Evolutionary conservation across 1,140 invertebrate genomes (phyloP).

Genomic region (Drosophila ambigua): DNA sequence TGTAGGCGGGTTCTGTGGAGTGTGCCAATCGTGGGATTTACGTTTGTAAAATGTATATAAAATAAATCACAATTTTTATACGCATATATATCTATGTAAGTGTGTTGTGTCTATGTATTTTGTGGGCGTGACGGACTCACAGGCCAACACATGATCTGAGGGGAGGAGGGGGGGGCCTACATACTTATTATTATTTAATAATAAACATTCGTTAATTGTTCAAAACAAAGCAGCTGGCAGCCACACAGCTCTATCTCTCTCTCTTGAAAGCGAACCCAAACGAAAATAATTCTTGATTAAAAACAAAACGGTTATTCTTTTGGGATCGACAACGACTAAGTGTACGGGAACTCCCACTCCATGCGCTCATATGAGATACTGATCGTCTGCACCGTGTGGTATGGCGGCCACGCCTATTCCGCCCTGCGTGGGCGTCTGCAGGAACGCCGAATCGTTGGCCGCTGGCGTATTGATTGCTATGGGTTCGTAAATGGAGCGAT

Average conservation of each 20-base stretch:
- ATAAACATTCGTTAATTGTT: conserved; percentile 77
- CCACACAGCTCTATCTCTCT: conserved; percentile 35
- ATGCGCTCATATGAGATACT: conserved; percentile 70
- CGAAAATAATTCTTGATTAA: conserved; percentile 16
- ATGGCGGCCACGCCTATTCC: conserved; percentile 78
- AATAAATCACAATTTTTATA: conserved; percentile 80
- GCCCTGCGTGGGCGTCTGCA: conserved; percentile 72
- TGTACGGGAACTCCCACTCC: too few species aligned
- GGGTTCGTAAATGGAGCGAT: conserved; percentile 79
- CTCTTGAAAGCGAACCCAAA: conserved; percentile 26
- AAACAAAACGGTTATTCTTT: neutral
- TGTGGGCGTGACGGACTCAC: conserved; percentile 42
- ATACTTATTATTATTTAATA: conserved; percentile 70
- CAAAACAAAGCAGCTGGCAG: conserved; percentile 78
- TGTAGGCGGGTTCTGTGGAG: conserved; percentile 36
- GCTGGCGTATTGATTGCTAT: conserved; percentile 55
- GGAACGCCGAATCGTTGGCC: conserved; percentile 63
- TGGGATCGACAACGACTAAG: conserved; percentile 8
- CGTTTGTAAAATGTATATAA: conserved; percentile 75
- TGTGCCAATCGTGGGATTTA: conserved; percentile 50
- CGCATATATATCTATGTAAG: conserved; percentile 61
- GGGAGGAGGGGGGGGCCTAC: conserved; percentile 18
- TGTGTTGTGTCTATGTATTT: conserved; percentile 24
- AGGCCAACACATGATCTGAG: conserved; percentile 45
- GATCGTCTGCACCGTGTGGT: conserved; percentile 56